Evolutionary conservation across 2,113 vertebrate species (phyloP).

Genomic region (Muscicapa adusta): DNA sequence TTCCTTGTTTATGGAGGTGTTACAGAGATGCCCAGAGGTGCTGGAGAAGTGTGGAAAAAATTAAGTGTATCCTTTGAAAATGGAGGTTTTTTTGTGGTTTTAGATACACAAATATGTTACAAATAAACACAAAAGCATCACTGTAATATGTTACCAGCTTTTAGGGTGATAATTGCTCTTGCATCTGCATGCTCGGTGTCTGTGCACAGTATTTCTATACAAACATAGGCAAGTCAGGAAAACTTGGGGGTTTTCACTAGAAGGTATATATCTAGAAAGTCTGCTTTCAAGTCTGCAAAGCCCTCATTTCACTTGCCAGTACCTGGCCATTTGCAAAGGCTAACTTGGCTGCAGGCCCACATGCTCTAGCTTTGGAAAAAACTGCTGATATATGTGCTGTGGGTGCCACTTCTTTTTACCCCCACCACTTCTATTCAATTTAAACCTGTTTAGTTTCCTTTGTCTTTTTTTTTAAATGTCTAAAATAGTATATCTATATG

Average conservation of each 20-base stretch:
- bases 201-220: neutral
- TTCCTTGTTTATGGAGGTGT: neutral
- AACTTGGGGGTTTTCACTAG: rapidly evolving
- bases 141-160: neutral
- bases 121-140: neutral
- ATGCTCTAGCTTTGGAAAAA: neutral
- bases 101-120: neutral
- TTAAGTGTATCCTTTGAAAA: neutral
- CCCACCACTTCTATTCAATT: neutral
- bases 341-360: neutral
- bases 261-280: neutral
- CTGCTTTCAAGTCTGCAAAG: neutral
- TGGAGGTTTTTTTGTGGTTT: neutral
- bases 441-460: neutral
- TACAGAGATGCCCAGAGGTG: neutral
- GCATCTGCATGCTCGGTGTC: rapidly evolving
- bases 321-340: neutral
- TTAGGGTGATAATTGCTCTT: neutral
- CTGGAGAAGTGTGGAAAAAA: neutral
- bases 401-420: neutral
- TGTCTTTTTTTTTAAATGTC: rapidly evolving
- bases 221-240: neutral
- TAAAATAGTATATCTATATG: neutral
- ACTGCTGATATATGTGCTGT: neutral
- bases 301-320: neutral